phyloP scores from a whole-genome alignment of 2,888 invertebrate genomes.

The Poecilus cupreus region DNA sequence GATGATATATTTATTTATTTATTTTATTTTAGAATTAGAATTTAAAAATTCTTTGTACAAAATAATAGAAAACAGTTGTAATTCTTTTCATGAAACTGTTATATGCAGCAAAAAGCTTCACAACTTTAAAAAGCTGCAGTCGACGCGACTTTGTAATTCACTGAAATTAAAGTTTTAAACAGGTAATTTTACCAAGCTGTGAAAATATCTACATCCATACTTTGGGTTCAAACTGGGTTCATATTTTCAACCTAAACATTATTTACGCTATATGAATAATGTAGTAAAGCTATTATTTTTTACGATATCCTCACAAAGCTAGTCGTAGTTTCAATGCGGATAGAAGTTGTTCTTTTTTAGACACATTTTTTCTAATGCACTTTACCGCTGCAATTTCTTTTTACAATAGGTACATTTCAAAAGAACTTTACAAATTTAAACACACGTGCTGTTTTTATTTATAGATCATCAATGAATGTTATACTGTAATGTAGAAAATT shows the following conservation, averaged over 20 bases:
- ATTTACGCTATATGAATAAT: conserved; percentile 18
- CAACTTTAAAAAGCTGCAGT: conserved; percentile 4
- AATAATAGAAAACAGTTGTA: conserved; percentile 1
- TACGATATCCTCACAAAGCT: background rate
- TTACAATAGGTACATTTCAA: too few relatives aligned
- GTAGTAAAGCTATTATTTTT: background rate
- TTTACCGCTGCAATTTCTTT: too few relatives aligned
- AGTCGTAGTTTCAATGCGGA: background rate
- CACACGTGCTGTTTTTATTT: too few relatives aligned
- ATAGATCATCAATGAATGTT: too few relatives aligned
- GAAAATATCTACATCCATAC: conserved; percentile 8
- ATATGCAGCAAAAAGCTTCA: background rate
- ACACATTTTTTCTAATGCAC: too few relatives aligned
- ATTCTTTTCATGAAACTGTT: conserved; percentile 25
- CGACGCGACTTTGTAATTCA: conserved; percentile 2
- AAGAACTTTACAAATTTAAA: too few relatives aligned
- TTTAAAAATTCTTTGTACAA: conserved; percentile 16
- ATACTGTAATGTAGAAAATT: too few relatives aligned
- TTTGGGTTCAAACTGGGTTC: background rate
- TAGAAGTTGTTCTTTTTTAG: background rate
- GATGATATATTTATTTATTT: too few relatives aligned
- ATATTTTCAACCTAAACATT: background rate
- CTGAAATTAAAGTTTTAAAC: conserved; percentile 21
- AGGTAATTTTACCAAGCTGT: conserved; percentile 24
- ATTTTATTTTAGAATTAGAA: too few relatives aligned